phyloP scores from a whole-genome alignment of 2,113 vertebrate species.

The Anthoscopus minutus region DNA sequence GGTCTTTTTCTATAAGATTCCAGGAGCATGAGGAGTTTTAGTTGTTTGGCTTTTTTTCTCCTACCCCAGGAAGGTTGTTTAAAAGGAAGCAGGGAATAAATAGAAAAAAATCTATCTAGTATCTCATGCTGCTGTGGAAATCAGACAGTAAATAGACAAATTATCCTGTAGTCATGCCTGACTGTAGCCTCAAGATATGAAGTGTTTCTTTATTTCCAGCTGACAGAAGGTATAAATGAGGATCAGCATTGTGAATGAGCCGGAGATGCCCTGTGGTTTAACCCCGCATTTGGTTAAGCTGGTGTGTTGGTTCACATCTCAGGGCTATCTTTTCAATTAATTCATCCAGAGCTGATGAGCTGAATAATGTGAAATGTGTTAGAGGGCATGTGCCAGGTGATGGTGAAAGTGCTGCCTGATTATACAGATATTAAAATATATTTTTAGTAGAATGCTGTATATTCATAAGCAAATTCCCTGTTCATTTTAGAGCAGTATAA shows the following conservation, averaged over 20 bases:
- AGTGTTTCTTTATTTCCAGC: conserved; percentile 22
- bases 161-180: not conserved
- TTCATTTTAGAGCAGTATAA: not conserved
- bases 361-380: not conserved
- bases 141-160: not conserved
- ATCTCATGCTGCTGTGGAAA: not conserved
- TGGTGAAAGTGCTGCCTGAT: not conserved
- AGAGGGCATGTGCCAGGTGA: not conserved
- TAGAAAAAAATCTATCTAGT: not conserved
- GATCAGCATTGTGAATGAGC: not conserved
- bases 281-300: not conserved
- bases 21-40: not conserved
- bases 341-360: not conserved
- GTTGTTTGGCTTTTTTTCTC: not conserved
- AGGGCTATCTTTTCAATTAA: conserved; percentile 10
- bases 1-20: not conserved
- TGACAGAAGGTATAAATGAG: conserved; percentile 16
- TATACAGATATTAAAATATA: not conserved
- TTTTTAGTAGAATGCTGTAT: not conserved
- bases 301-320: not conserved
- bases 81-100: not conserved
- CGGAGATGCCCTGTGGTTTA: not conserved
- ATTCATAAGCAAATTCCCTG: not conserved
- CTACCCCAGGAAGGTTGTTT: not conserved
- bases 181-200: not conserved